Conservation (phyloP, 2,113 vertebrate species). For the Nestor notabilis region DNA sequence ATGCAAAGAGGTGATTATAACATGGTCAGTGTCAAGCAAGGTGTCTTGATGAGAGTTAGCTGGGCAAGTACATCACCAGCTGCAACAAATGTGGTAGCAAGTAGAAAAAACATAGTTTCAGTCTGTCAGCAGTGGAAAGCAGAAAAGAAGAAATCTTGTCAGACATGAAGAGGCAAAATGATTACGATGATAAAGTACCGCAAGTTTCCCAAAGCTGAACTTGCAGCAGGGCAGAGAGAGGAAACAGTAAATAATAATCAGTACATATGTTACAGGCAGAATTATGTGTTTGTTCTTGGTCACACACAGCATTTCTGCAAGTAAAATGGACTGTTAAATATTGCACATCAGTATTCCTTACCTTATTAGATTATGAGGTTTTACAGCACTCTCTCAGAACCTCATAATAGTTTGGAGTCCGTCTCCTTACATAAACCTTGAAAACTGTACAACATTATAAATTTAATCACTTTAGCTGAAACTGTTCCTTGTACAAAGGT, state of each 20-base stretch:
- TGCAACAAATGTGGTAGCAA: background rate
- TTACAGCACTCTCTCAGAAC: background rate
- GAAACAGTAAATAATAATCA: background rate
- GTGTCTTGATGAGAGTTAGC: background rate
- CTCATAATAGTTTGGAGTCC: background rate
- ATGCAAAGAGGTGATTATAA: background rate
- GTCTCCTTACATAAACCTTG: conserved; percentile 52
- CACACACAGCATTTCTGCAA: background rate
- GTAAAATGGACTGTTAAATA: background rate
- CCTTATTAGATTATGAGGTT: conserved; percentile 22
- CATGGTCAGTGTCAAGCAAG: background rate
- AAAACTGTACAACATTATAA: conserved; percentile 28
- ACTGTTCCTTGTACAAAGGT: conserved; percentile 36
- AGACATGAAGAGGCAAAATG: background rate
- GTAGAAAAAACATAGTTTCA: background rate
- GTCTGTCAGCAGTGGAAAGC: background rate
- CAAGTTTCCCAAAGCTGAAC: background rate
- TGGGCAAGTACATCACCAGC: background rate
- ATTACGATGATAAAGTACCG: background rate
- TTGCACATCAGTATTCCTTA: background rate
- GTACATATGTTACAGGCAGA: background rate
- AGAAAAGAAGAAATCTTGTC: background rate
- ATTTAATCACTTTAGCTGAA: conserved; percentile 59
- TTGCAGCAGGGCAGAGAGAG: background rate
- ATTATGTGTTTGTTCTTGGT: background rate